phyloP scores from a whole-genome alignment of 2,888 invertebrate genomes.

The Aplocera efformata region DNA sequence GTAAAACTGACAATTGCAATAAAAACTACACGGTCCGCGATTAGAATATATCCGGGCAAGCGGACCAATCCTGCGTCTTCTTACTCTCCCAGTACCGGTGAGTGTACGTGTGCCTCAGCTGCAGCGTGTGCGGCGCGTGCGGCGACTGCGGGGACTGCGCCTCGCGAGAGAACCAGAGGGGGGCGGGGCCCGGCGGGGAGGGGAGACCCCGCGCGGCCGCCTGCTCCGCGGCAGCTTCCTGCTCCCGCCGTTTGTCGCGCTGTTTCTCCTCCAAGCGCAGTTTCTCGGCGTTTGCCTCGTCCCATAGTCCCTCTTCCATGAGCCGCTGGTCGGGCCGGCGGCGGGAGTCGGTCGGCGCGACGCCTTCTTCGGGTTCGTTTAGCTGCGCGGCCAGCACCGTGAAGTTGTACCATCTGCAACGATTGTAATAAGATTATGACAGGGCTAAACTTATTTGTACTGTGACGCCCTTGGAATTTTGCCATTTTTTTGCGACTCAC shows the following conservation, averaged over 20 bases:
- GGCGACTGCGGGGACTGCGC: constrained; percentile 84
- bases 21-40: constrained; percentile 17
- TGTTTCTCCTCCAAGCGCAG: constrained; percentile 96
- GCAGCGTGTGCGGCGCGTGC: constrained; percentile 44
- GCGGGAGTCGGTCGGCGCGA: constrained; percentile 97
- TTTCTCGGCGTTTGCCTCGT: constrained; percentile 93
- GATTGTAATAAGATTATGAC: too few species aligned
- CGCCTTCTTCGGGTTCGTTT: constrained; percentile 95
- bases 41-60: constrained; percentile 95
- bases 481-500: background rate
- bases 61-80: constrained; percentile 91
- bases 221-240: constrained; percentile 89
- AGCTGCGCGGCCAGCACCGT: constrained; percentile 97
- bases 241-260: constrained; percentile 86
- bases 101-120: constrained; percentile 87
- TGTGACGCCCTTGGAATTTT: too few species aligned
- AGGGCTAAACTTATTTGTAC: too few species aligned
- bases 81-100: constrained; percentile 97
- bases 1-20: too few species aligned
- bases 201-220: constrained; percentile 83
- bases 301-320: constrained; percentile 97
- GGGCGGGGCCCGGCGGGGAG: constrained; percentile 83
- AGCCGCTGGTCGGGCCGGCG: constrained; percentile 96
- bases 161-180: constrained; percentile 95
- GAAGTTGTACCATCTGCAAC: constrained; percentile 89